A percentile compares a stretch with the other conserved stretches of the same genome.
Conservation (phyloP, 2,113 vertebrate species). For the Gobiocypris rarus region DNA sequence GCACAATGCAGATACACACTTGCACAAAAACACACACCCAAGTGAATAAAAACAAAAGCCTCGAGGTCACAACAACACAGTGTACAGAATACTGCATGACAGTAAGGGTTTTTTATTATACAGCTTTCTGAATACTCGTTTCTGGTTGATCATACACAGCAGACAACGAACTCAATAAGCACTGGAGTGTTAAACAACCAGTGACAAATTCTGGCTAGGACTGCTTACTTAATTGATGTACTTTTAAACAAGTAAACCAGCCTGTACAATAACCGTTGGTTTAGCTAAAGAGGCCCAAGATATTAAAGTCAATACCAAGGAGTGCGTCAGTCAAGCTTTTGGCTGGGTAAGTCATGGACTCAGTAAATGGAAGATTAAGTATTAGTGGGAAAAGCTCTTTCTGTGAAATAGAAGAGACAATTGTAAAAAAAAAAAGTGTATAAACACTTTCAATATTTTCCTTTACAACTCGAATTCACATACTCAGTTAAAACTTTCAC, state of each 20-base stretch:
- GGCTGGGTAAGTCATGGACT: not conserved
- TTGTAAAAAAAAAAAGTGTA: too few relatives aligned
- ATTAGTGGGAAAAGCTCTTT: too few relatives aligned
- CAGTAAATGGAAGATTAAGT: not conserved
- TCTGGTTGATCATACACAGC: not conserved
- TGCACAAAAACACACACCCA: not conserved
- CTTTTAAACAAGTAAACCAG: not conserved
- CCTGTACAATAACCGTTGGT: not conserved
- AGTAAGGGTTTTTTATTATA: not conserved
- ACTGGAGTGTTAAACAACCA: not conserved
- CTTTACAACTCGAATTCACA: too few relatives aligned
- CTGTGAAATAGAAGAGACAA: too few relatives aligned
- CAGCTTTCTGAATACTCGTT: too few relatives aligned
- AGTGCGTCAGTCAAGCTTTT: not conserved
- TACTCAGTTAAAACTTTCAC: too few relatives aligned
- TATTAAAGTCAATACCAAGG: not conserved
- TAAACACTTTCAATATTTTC: too few relatives aligned
- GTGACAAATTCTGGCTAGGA: not conserved
- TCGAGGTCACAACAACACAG: not conserved
- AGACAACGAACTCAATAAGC: not conserved
- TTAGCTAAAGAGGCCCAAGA: not conserved
- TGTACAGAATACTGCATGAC: not conserved
- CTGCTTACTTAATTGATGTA: not conserved
- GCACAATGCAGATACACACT: constrained; percentile 39
- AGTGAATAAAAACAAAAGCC: not conserved